These are phyloP conservation scores for Mizuhopecten yessoensis DNA, from an alignment of 1,140 invertebrate genomes.

Conservation along the genomic window DNA sequence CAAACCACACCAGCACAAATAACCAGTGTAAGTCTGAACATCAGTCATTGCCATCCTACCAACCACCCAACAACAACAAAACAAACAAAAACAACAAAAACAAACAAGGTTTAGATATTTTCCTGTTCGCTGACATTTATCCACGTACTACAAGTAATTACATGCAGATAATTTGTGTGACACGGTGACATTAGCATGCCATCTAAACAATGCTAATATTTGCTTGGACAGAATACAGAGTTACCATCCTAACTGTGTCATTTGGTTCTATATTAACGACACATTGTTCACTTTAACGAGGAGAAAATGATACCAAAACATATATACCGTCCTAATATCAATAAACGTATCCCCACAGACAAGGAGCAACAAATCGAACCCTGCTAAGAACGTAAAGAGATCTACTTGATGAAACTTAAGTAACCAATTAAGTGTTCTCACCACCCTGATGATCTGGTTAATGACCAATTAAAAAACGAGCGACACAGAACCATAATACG, in stretches of 20 bases:
- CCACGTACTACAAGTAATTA: too few species aligned
- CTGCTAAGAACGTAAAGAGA: background rate
- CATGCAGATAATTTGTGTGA: too few species aligned
- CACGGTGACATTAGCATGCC: background rate
- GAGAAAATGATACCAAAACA: background rate
- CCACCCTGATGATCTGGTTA: conserved; percentile 15
- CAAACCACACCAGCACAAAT: too few species aligned
- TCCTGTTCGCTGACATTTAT: too few species aligned
- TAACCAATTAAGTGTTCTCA: conserved; percentile 20
- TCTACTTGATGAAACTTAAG: background rate
- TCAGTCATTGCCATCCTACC: too few species aligned
- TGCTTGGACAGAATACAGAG: background rate
- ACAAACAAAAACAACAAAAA: too few species aligned
- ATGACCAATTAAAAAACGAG: conserved; percentile 13
- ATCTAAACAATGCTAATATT: too few species aligned
- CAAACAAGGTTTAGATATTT: too few species aligned
- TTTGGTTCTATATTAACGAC: background rate
- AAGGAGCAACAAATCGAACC: background rate
- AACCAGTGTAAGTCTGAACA: too few species aligned
- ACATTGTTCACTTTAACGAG: background rate
- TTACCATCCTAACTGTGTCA: background rate
- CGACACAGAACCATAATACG: background rate
- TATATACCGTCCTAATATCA: background rate
- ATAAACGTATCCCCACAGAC: background rate
- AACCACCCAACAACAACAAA: too few species aligned